A percentile compares a stretch with the other conserved stretches of the same genome.
These are phyloP conservation scores for Pyrgus malvae DNA, from an alignment of 2,888 invertebrate genomes.

Conservation along the genomic window DNA sequence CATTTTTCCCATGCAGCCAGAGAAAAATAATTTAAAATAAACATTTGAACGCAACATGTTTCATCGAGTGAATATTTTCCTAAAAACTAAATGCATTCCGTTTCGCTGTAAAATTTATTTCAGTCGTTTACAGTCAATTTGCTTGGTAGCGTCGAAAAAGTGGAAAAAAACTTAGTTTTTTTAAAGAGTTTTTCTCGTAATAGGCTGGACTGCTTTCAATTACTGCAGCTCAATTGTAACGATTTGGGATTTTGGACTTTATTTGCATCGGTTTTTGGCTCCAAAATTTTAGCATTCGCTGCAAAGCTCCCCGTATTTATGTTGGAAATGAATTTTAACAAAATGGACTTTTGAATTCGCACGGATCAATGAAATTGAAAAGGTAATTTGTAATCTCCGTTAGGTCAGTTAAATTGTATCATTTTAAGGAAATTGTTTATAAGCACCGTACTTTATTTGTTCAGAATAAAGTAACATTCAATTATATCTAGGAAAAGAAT, in stretches of 20 bases:
- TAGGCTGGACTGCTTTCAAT: constrained; percentile 23
- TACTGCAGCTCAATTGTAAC: constrained; percentile 13
- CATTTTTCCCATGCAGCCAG: too few species aligned
- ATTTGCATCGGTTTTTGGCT: not conserved
- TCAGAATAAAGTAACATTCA: too few species aligned
- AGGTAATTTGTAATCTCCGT: too few species aligned
- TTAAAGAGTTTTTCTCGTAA: constrained; percentile 12
- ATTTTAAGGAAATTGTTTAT: too few species aligned
- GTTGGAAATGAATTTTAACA: not conserved
- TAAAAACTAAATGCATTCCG: constrained; percentile 10
- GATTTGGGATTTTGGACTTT: constrained; percentile 13
- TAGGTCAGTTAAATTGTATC: too few species aligned
- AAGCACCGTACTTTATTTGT: too few species aligned
- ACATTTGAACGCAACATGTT: constrained; percentile 7
- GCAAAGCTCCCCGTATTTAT: not conserved
- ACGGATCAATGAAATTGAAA: too few species aligned
- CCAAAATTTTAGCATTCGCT: not conserved
- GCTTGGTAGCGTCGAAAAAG: not conserved
- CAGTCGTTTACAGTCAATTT: constrained; percentile 18
- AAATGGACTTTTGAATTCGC: not conserved
- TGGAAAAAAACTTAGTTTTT: constrained; percentile 8
- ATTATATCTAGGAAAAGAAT: too few species aligned
- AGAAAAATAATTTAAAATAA: not conserved
- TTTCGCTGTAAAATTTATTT: constrained; percentile 19
- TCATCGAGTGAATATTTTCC: constrained; percentile 20